These are phyloP conservation scores for Hoplostethus atlanticus DNA, from an alignment of 2,797 vertebrate species.

Conservation along the genomic window DNA sequence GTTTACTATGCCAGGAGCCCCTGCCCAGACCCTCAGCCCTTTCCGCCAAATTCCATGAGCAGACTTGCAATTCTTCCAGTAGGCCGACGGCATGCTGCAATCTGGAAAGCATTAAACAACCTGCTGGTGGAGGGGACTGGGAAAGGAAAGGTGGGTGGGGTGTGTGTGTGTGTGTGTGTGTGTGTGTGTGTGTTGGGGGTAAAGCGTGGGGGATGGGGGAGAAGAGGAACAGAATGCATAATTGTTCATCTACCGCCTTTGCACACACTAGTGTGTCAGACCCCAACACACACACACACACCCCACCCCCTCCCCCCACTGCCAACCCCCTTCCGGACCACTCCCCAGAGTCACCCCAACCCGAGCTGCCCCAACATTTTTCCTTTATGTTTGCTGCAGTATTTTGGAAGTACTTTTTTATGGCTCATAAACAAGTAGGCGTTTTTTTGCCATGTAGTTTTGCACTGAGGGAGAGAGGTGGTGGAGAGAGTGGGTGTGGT, in stretches of 20 bases:
- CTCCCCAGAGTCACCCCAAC: constrained; percentile 53
- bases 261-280: constrained; percentile 27
- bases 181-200: too few relatives aligned
- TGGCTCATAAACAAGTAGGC: constrained; percentile 71
- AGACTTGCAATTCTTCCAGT: constrained; percentile 78
- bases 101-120: constrained; percentile 90
- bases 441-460: constrained; percentile 50
- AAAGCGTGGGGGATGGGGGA: constrained; percentile 73
- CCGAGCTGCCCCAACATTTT: constrained; percentile 53
- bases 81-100: constrained; percentile 80
- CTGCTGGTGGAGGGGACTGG: constrained; percentile 80
- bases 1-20: constrained; percentile 59
- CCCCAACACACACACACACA: neutral
- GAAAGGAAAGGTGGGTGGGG: constrained; percentile 39
- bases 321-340: constrained; percentile 48
- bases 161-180: too few relatives aligned
- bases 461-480: neutral
- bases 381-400: constrained; percentile 61
- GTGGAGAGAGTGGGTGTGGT: constrained; percentile 33
- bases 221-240: constrained; percentile 76
- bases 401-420: constrained; percentile 58
- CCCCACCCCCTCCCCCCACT: constrained; percentile 18
- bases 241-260: constrained; percentile 78
- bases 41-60: constrained; percentile 84
- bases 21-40: constrained; percentile 66